Base-by-base conservation (phyloP, 2,888 invertebrate species). In the Gonocerus acuteangulatus region DNA sequence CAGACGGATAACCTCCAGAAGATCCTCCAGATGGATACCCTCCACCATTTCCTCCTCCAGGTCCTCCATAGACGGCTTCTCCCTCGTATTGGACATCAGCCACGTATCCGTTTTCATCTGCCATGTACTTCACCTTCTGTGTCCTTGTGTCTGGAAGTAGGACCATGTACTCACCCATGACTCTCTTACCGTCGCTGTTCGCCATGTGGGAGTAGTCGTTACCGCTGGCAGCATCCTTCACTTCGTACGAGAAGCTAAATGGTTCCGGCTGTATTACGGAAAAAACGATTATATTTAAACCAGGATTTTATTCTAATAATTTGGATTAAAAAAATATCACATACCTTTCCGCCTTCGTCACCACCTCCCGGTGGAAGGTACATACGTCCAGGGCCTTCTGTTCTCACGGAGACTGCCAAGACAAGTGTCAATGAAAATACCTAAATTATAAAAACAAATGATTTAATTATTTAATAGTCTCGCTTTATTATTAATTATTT, bases 91-190 rank as follows among this genome's bases (percentile, higher is more conserved):
- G 77, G 2, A 91, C 89, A 77, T 90, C 89, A 68, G 92, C 92
- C 71, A 89, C 88, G 76, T 88, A 93, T 32, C 92, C 92, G 69
- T 86, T 87, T 73, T 88, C 87, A 72, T 91, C 91, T 0, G 87
- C 88, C 0, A 86, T 87, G 73, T 92, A 92, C 69, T 85, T 85
- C 4, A 91, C 91, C 65, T 90, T 81, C 76, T 92, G 91, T 19
- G 85, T 83, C 63, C 91, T 81, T 9, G 91, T 91, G 72, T 92
- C 91, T 7, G 91, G 91, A 67, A 92, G 75, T 48, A 86, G 85
- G 0, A 90, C 87, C 62, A 87, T 79, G 78, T 92, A 92, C 72
- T 90, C 89, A 19, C 91, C 92, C 52, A 82, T 80, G 2, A 71
- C 71, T 6, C 64, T 68, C 49, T 65, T 68, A 9, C 71, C 71